Conservation (phyloP, 2,797 vertebrate genomes). For the Sebastes umbrosus region DNA sequence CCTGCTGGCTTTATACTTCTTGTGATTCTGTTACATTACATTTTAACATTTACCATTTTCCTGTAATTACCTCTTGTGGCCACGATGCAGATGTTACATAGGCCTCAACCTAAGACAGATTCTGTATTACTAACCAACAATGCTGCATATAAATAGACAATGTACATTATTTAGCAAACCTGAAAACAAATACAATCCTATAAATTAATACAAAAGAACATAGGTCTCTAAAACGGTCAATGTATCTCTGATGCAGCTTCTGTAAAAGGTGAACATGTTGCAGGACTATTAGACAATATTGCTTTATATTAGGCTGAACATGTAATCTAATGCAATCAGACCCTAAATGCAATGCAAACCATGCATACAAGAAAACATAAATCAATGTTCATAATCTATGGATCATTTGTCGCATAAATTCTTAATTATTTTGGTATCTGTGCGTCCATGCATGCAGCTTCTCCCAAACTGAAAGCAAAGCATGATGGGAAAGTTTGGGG, state of each 20-base stretch:
- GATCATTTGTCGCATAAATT: not conserved
- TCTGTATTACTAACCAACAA: not conserved
- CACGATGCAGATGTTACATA: not conserved
- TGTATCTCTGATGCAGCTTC: not conserved
- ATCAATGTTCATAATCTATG: not conserved
- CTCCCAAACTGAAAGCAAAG: slow-evolving; percentile 25
- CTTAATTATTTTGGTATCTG: not conserved
- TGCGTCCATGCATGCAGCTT: not conserved
- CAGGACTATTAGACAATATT: not conserved
- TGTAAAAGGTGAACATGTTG: not conserved
- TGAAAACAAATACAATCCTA: not conserved
- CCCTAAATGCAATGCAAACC: not conserved
- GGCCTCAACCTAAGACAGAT: not conserved
- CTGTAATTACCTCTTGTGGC: not conserved
- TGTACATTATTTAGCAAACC: not conserved
- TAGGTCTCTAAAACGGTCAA: not conserved
- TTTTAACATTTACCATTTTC: not conserved
- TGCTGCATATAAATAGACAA: not conserved
- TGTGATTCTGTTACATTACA: not conserved
- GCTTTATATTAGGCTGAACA: not conserved
- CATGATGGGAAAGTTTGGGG: slow-evolving; percentile 38
- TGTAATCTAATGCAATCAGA: not conserved
- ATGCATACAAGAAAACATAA: not conserved
- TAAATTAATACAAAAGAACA: not conserved
- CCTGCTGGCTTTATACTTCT: not conserved